Base-by-base conservation (phyloP, 92 coral and sea anemone genomes). In the Porites lobata region DNA sequence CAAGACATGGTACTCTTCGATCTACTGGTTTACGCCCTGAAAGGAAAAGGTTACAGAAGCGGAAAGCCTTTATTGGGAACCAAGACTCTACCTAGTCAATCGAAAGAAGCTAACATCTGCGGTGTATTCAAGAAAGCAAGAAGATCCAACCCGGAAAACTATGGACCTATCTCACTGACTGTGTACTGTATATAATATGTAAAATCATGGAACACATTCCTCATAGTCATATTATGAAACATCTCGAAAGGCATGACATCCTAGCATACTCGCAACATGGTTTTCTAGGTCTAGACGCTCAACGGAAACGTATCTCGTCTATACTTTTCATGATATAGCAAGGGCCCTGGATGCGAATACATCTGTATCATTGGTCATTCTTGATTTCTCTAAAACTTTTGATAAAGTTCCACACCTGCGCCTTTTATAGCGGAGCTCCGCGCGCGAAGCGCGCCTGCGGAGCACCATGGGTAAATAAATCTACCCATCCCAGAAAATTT, bases 141-240 rank as follows among this genome's bases (percentile, higher is more conserved):
- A 18, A 86, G 61, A 69, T 78, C 62, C 50, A 72, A 77, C 74
- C 86, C 77, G 52, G 21, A 32, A 24, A 0, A 86, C 38, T 32
- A 32, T 32, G 1, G 38, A 1, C 38, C 38, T 32, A 32, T 32
- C 38, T 3, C 38, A 32, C 38, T 32, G 38, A 32, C 38, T 21
- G 38, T 32, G 76, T 85, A 75, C 76, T 75, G 14, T 85, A 85
- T 50, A 65, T 75, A 14, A 72, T 69, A 29, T 79, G 47, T 63
- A 86, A 80, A 76, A 57, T 87, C 7, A 19, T 87, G 19, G 91
- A 87, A 70, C 91, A 87, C 51, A 86, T 86, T 65, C 19, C 53
- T n/a, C 71, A 72, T 56, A 84, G 81, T 29, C 81, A 54, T 21
- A 7, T 54, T 19, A 72, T 84, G 88, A 84, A 84, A 79, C 79